Percentiles rank a stretch among this genome's conserved stretches.
Conservation (phyloP, 1,140 invertebrate species). For the Prorops nasuta region DNA sequence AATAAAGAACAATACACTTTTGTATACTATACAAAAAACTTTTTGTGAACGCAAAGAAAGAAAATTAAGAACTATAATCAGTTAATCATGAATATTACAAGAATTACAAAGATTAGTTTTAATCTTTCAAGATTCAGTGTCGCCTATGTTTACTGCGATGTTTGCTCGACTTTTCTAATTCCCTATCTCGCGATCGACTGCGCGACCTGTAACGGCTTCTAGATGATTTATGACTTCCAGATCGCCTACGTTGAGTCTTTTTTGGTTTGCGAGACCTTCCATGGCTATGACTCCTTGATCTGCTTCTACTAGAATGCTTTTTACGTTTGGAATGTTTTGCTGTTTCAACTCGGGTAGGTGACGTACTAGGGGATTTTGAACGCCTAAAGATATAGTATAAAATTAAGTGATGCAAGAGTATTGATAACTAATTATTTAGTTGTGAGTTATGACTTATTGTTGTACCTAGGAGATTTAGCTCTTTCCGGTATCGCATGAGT, state of each 20-base stretch:
- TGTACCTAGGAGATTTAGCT: conserved; percentile 50
- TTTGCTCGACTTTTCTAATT: conserved; percentile 46
- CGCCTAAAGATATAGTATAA: conserved; percentile 39
- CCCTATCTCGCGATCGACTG: conserved; percentile 56
- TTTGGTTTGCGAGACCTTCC: conserved; percentile 54
- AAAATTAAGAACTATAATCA: not conserved
- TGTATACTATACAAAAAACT: not conserved
- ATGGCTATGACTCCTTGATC: conserved; percentile 58
- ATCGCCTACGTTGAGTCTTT: conserved; percentile 48
- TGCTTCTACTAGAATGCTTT: conserved; percentile 55
- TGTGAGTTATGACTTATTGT: not conserved
- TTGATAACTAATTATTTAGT: no score
- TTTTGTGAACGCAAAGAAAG: not conserved
- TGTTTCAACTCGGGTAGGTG: conserved; percentile 40
- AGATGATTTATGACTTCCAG: conserved; percentile 57
- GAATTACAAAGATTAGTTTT: not conserved
- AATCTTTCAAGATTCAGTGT: conserved; percentile 23
- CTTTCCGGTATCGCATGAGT: conserved; percentile 47
- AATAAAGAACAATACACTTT: not conserved
- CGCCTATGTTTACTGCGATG: conserved; percentile 49
- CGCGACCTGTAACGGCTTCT: conserved; percentile 57
- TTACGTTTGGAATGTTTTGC: conserved; percentile 54
- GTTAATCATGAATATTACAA: not conserved
- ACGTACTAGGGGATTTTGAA: conserved; percentile 46
- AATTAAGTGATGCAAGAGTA: no score